These are phyloP conservation scores for Antheraea mylitta DNA, from an alignment of 1,140 invertebrate genomes.

Conservation along the genomic window DNA sequence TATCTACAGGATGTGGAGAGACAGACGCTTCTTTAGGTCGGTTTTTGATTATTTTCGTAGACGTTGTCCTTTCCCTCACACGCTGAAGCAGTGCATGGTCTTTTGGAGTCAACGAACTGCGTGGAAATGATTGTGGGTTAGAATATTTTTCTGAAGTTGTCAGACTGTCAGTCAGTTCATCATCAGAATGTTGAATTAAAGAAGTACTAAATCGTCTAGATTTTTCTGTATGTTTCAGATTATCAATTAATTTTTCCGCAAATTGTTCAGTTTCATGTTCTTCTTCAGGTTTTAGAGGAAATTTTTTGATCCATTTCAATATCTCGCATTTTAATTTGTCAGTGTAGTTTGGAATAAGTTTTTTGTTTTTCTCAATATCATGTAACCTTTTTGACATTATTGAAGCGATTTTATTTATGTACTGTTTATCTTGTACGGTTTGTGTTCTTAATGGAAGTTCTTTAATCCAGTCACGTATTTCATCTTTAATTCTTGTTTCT, in stretches of 20 bases:
- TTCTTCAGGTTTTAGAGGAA: constrained; percentile 12
- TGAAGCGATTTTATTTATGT: constrained; percentile 15
- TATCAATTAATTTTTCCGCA: constrained; percentile 7
- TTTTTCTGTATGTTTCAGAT: constrained; percentile 6
- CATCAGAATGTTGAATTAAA: background rate
- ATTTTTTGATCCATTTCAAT: constrained; percentile 9
- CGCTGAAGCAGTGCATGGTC: background rate
- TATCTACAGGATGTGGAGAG: background rate
- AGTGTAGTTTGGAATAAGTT: background rate
- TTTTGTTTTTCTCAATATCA: constrained; percentile 14
- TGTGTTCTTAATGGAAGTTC: constrained; percentile 23
- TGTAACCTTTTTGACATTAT: constrained; percentile 18
- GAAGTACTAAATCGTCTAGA: constrained; percentile 10
- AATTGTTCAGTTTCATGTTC: background rate
- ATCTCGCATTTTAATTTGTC: constrained; percentile 7
- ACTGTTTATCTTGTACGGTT: background rate
- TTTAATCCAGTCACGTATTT: constrained; percentile 29
- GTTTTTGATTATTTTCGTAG: background rate
- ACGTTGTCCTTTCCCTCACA: constrained; percentile 4
- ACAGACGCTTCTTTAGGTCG: background rate
- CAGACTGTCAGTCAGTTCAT: background rate
- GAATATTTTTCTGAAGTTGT: background rate
- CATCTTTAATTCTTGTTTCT: constrained; percentile 31
- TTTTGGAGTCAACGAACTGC: background rate
- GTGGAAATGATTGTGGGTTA: background rate